Evolutionary conservation across 1,140 invertebrate genomes (phyloP).

Genomic region (Telenomus remus): DNA sequence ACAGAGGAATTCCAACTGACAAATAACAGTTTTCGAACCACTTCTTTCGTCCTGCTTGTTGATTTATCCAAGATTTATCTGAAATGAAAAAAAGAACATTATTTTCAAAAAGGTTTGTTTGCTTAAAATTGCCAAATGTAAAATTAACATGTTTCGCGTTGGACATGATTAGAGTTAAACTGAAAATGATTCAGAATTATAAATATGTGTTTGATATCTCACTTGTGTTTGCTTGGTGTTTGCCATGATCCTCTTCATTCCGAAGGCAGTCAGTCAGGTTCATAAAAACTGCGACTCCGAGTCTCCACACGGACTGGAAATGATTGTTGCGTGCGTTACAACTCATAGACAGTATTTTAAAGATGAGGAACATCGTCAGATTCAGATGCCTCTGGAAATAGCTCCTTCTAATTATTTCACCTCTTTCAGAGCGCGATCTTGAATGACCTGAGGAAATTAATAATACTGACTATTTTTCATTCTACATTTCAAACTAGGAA

Average conservation of each 20-base stretch:
- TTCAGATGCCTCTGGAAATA: constrained; percentile 1
- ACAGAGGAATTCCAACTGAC: too few species aligned
- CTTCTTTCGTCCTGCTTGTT: too few species aligned
- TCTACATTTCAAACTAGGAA: too few species aligned
- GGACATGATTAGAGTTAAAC: too few species aligned
- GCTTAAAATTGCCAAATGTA: too few species aligned
- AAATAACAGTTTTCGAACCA: too few species aligned
- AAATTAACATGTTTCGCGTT: too few species aligned
- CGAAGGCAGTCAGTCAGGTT: constrained; percentile 48
- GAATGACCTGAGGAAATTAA: constrained; percentile 10
- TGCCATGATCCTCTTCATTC: constrained; percentile 38
- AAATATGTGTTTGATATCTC: constrained; percentile 45
- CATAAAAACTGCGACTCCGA: constrained; percentile 42
- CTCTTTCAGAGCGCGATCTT: background rate
- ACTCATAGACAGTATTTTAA: constrained; percentile 28
- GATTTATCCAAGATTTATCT: too few species aligned
- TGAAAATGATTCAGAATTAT: constrained; percentile 27
- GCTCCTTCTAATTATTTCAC: background rate
- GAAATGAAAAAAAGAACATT: too few species aligned
- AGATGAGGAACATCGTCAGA: constrained; percentile 21
- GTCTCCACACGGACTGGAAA: constrained; percentile 30
- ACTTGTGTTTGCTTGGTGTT: constrained; percentile 14
- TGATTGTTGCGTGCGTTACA: constrained; percentile 39
- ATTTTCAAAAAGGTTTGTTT: too few species aligned
- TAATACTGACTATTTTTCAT: background rate